Conservation (phyloP, 2,797 vertebrate species). For the Sebastes vulpes region DNA sequence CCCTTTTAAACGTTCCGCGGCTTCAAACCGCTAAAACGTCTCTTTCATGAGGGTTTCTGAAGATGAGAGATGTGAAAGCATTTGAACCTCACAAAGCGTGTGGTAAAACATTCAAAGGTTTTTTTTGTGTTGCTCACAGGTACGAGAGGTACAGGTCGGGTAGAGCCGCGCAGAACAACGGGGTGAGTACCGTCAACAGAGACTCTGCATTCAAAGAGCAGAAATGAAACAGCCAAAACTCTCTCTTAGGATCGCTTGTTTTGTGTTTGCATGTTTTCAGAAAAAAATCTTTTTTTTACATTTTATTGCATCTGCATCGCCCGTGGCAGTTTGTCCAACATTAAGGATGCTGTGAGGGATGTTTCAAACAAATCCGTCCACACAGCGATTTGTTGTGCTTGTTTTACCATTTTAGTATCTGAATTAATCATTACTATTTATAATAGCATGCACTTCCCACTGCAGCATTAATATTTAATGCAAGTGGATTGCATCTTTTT, state of each 20-base stretch:
- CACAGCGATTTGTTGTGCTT: neutral
- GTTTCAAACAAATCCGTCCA: neutral
- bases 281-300: neutral
- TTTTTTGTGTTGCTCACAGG: conserved; percentile 77
- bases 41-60: conserved; percentile 24
- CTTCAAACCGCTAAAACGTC: conserved; percentile 4
- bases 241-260: neutral
- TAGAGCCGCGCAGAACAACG: conserved; percentile 91
- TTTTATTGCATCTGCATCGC: neutral
- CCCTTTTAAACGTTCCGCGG: neutral
- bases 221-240: conserved; percentile 4
- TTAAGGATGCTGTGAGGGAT: neutral
- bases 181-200: conserved; percentile 86
- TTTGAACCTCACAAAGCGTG: conserved; percentile 29
- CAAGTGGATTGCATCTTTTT: neutral
- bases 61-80: conserved; percentile 22
- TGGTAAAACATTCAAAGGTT: conserved; percentile 15
- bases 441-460: neutral
- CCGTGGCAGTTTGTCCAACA: neutral
- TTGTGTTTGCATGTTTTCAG: conserved; percentile 17
- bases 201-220: neutral
- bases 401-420: neutral
- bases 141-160: conserved; percentile 94
- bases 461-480: neutral
- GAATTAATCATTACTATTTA: neutral